Conservation (phyloP, 2,888 invertebrate species). For the Euplagia quadripunctaria region DNA sequence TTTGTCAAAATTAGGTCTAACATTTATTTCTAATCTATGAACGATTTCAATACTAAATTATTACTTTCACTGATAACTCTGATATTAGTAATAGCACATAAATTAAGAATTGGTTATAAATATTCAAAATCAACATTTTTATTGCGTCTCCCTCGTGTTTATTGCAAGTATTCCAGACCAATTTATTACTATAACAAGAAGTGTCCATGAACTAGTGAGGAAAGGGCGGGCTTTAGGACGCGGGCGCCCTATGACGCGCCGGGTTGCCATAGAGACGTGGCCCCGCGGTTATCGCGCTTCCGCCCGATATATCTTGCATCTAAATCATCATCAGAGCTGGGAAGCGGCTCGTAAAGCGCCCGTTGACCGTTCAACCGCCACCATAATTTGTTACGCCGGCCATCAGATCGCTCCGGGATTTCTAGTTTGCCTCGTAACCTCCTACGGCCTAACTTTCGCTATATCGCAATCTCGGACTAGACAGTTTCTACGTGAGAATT, state of each 20-base stretch:
- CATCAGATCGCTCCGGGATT: slow-evolving; percentile 55
- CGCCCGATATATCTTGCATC: slow-evolving; percentile 81
- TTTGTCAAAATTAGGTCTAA: neutral
- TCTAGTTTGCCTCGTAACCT: slow-evolving; percentile 36
- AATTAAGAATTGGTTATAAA: slow-evolving; percentile 53
- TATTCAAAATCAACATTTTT: slow-evolving; percentile 69
- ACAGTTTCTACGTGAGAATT: slow-evolving; percentile 16
- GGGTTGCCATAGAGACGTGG: slow-evolving; percentile 74
- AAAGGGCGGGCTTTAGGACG: slow-evolving; percentile 72
- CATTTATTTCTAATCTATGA: neutral
- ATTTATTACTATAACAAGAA: slow-evolving; percentile 85
- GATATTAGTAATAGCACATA: neutral
- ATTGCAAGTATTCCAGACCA: slow-evolving; percentile 81
- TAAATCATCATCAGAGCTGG: slow-evolving; percentile 85
- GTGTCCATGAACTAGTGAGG: slow-evolving; percentile 81
- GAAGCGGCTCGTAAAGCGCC: slow-evolving; percentile 81
- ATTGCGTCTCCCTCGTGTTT: slow-evolving; percentile 76
- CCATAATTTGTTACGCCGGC: slow-evolving; percentile 68
- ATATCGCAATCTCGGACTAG: slow-evolving; percentile 22
- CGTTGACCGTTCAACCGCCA: slow-evolving; percentile 68
- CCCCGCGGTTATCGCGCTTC: slow-evolving; percentile 70
- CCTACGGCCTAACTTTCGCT: slow-evolving; percentile 27
- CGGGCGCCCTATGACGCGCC: slow-evolving; percentile 39
- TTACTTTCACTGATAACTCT: neutral
- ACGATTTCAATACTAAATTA: neutral